Base-by-base conservation (phyloP, 2,797 vertebrate species). In the Novumbra hubbsi region DNA sequence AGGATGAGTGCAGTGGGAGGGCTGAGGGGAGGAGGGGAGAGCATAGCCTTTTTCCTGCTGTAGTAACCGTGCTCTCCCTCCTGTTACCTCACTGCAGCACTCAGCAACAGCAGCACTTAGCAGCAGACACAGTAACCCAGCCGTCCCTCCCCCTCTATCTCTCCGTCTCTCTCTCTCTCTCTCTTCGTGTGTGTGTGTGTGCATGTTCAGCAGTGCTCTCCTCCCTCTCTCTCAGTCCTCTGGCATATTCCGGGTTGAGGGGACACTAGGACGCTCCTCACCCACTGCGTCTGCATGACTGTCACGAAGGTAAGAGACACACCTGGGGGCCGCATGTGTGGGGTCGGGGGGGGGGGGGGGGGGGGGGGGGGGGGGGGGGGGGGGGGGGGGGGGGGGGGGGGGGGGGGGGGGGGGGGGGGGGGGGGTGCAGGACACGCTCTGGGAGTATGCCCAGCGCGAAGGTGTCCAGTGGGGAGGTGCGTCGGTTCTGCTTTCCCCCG, bases 231-330 rank as follows among this genome's bases (percentile, higher is more conserved):
- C 64, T 68, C 91, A 86, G 86, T 91, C 85, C 90, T 89, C 89
- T 87, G 55, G 87, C 84, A 80, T 72, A 83, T 87, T 85, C 88
- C 83, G 90, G 87, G 85, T 83, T 84, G 89, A 90, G 84, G 90
- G 91, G 90, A 92, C 89, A 82, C 84, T 72, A 86, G 88, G 90
- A 85, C 83, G 89, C 87, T 90, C 86, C 91, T 93, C 90, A 86
- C 78, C 78, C 86, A 84, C 90, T 90, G 89, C 80, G 92, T 92
- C 96, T 97, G 96, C 95, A 97, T 98, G 96, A 96, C 95, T 94
- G 95, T 97, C 94, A 96, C 96, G 88, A 94, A 97, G 96, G 96
- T 96, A 96, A 94, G 95, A 32, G 69, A 48, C 11, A 0, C 55
- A 55, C 73, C 16, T 12, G 28, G 66, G 76, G 72, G n/a, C n/a